These are phyloP conservation scores for Cordilura impudica DNA, from an alignment of 2,888 invertebrate genomes.

Conservation along the genomic window DNA sequence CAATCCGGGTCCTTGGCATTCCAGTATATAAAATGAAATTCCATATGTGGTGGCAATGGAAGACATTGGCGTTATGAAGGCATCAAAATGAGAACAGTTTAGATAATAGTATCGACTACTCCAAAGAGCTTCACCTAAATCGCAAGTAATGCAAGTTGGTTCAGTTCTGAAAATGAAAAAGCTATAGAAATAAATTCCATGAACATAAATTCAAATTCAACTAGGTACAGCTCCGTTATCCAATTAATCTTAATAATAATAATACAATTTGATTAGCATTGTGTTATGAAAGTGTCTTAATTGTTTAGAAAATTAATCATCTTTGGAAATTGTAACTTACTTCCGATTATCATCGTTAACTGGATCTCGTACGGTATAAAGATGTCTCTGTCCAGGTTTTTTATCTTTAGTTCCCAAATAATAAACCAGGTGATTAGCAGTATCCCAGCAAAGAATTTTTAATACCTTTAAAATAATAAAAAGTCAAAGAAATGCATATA, in stretches of 20 bases:
- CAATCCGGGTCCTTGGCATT: conserved; percentile 94
- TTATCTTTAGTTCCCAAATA: conserved; percentile 88
- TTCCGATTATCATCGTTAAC: conserved; percentile 83
- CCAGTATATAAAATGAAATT: conserved; percentile 84
- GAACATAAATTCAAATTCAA: no score
- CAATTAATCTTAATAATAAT: no score
- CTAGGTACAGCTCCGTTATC: no score
- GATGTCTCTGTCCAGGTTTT: conserved; percentile 90
- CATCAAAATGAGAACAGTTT: conserved; percentile 92
- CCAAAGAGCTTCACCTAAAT: conserved; percentile 86
- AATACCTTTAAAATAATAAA: conserved; percentile 73
- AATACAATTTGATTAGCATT: no score
- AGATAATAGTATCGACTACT: conserved; percentile 88
- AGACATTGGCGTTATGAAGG: conserved; percentile 82
- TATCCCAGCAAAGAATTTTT: conserved; percentile 91
- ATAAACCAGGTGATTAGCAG: conserved; percentile 88
- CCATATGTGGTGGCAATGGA: conserved; percentile 75
- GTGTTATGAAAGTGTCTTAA: no score
- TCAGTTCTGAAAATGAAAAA: conserved; percentile 78
- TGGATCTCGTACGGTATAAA: conserved; percentile 91
- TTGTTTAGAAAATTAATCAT: no score
- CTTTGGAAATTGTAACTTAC: conserved; percentile 75
- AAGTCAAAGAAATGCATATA: no score
- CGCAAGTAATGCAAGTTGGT: conserved; percentile 92
- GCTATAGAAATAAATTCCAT: conserved; percentile 22